Evolutionary conservation across 2,797 vertebrate genomes (phyloP), one percentile per base, ranked within the genome.

Genomic region (Myripristis murdjan): DNA sequence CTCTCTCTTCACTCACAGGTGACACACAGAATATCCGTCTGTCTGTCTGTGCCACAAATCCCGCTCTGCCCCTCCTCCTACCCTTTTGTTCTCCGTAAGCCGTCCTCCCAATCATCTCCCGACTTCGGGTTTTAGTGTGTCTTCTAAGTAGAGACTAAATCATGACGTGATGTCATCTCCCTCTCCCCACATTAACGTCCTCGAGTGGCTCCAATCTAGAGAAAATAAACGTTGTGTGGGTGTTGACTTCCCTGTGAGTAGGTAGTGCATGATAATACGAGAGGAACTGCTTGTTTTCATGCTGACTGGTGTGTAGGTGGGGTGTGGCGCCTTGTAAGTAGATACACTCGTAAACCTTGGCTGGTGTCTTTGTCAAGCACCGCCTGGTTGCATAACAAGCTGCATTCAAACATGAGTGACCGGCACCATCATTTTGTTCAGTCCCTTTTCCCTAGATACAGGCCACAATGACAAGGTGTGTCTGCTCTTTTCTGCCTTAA

Each of bases 1-100:
- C 91, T 94, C 84, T 94, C 86, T 81, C 91, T 91, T 51, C 92
- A 94, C 81, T 84, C 93, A 70, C 93, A 95, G 94, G 94, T 95
- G 94, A 95, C 85, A 37, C 80, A 55, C 77, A 57, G 82, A 84
- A 73, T 61, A 1, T 57, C 56, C 52, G 49, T 81, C 24, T 64
- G 55, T 70, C 41, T 55, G 2, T 64, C 79, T 69, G 22, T 24
- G 52, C 49, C 33, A 20, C 24, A 52, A 44, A 61, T 41, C 64
- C 61, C 57, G 10, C 28, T 31, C 4, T 1, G 6, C 15, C 23
- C 37, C 6, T 2, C 54, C 11, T n/a, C 18, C 8, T 11, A 7
- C 8, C 5, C 7, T 51, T 39, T 41, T 65, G 7, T 20, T 46
- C 28, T 59, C 44, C 3, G 6, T 49, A 41, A 28, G 22, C 23